Evolutionary conservation across 2,888 invertebrate genomes (phyloP).

Genomic region (Drosophila subsilvestris): DNA sequence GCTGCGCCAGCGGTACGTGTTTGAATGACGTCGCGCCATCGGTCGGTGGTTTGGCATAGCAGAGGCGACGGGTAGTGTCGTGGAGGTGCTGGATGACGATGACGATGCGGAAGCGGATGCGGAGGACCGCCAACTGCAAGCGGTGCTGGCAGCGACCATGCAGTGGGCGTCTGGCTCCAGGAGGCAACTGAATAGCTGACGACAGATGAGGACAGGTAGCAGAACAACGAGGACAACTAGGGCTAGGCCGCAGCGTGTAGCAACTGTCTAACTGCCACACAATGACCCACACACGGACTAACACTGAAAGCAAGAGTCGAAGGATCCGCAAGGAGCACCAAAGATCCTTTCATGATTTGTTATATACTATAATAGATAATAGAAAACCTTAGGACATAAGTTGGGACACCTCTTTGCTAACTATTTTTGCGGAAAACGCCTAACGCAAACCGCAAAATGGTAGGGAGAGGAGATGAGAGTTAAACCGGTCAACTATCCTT

Average conservation of each 20-base stretch:
- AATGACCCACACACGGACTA: background rate
- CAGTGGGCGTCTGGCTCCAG: conserved; percentile 26
- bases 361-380: conserved; percentile 12
- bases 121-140: conserved; percentile 31
- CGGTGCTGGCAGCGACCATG: conserved; percentile 41
- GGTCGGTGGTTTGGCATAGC: background rate
- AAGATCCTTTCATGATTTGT: conserved; percentile 58
- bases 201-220: conserved; percentile 11
- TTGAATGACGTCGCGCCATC: conserved; percentile 72
- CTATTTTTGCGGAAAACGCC: background rate
- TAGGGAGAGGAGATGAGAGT: background rate
- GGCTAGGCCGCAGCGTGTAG: conserved; percentile 11
- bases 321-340: conserved; percentile 62
- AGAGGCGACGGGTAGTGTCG: background rate
- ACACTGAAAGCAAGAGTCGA: background rate
- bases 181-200: conserved; percentile 29
- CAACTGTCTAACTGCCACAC: background rate
- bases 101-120: conserved; percentile 1
- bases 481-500: background rate
- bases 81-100: conserved; percentile 9
- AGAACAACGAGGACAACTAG: conserved; percentile 18
- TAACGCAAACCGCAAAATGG: background rate
- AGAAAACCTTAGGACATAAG: conserved; percentile 12
- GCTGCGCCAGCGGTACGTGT: conserved; percentile 74
- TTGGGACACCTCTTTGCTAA: conserved; percentile 8